A percentile compares a stretch with the other conserved stretches of the same genome.
Conservation (phyloP, 2,797 vertebrate species). For the Benthosema pterotum region DNA sequence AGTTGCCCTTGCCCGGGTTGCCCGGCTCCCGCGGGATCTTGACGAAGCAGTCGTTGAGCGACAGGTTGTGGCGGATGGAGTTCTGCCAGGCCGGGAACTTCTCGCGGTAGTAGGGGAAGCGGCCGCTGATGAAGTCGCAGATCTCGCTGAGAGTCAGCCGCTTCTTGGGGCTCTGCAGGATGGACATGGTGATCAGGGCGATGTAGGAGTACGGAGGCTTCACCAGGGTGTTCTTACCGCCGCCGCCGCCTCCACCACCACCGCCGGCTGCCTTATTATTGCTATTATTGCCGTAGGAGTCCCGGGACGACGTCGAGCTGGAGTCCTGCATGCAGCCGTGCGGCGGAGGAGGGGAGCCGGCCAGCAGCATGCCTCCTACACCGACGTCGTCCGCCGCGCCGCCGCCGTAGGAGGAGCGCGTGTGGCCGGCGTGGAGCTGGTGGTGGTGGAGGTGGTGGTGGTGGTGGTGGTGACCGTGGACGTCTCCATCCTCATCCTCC, state of each 20-base stretch:
- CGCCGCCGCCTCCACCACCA: background rate
- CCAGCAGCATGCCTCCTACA: constrained; percentile 82
- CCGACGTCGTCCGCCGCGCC: no score
- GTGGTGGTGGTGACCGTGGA: no score
- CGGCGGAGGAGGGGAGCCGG: constrained; percentile 73
- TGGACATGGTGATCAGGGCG: constrained; percentile 95
- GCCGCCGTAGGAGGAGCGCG: constrained; percentile 78
- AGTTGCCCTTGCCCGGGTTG: constrained; percentile 91
- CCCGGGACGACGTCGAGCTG: constrained; percentile 62
- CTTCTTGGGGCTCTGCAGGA: constrained; percentile 94
- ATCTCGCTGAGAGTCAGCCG: constrained; percentile 89
- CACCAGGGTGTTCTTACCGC: constrained; percentile 85
- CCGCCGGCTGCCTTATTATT: constrained; percentile 58
- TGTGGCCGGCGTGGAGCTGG: constrained; percentile 15
- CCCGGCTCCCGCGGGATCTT: constrained; percentile 91
- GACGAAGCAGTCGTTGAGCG: constrained; percentile 90
- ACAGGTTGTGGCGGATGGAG: constrained; percentile 90
- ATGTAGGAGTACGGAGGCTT: constrained; percentile 95
- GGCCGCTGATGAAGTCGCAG: constrained; percentile 90
- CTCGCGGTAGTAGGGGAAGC: constrained; percentile 90
- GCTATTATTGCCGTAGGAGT: constrained; percentile 75
- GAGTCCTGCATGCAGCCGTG: constrained; percentile 57
- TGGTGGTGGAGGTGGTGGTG: no score
- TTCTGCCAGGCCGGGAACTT: constrained; percentile 94
- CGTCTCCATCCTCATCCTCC: constrained; percentile 77